These are phyloP conservation scores for Diadegma fenestrale DNA, from an alignment of 2,888 invertebrate species.

Conservation along the genomic window DNA sequence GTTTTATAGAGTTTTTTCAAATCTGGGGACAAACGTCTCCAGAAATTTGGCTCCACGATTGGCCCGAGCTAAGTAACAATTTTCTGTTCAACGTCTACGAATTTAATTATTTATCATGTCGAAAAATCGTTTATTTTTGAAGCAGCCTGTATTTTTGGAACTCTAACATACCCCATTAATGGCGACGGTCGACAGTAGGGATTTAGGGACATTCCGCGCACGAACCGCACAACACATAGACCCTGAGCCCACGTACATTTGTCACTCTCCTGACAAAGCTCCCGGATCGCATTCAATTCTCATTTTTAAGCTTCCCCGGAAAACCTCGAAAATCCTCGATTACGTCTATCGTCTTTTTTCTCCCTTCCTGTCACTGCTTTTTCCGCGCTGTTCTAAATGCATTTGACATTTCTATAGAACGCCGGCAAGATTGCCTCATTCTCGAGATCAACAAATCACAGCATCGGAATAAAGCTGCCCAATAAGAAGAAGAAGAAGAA, in stretches of 20 bases:
- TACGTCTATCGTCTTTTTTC: conserved; percentile 36
- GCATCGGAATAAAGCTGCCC: conserved; percentile 13
- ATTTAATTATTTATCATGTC: not conserved
- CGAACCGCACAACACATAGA: conserved; percentile 57
- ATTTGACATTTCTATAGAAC: conserved; percentile 17
- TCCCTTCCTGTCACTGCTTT: conserved; percentile 16
- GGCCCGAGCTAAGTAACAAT: not conserved
- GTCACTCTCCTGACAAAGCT: conserved; percentile 66
- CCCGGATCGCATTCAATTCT: conserved; percentile 65
- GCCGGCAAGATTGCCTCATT: conserved; percentile 8
- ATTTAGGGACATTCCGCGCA: conserved; percentile 58
- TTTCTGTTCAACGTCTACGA: not conserved
- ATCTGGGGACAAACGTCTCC: not conserved
- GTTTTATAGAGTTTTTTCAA: not conserved
- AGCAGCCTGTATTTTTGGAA: not conserved
- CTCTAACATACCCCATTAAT: conserved; percentile 55
- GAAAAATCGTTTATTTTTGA: not conserved
- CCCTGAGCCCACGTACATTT: conserved; percentile 61
- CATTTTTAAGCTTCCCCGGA: conserved; percentile 64
- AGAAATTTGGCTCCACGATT: not conserved
- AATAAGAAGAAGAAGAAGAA: conserved; percentile 16
- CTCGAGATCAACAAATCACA: conserved; percentile 33
- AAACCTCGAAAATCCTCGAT: conserved; percentile 56
- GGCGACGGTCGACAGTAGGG: conserved; percentile 58
- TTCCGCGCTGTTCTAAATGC: conserved; percentile 11